Percentiles rank a stretch among this genome's conserved stretches.
Evolutionary conservation across 35 echinoderm and acorn worm species (phyloP).

Genomic region (Patiria miniata): DNA sequence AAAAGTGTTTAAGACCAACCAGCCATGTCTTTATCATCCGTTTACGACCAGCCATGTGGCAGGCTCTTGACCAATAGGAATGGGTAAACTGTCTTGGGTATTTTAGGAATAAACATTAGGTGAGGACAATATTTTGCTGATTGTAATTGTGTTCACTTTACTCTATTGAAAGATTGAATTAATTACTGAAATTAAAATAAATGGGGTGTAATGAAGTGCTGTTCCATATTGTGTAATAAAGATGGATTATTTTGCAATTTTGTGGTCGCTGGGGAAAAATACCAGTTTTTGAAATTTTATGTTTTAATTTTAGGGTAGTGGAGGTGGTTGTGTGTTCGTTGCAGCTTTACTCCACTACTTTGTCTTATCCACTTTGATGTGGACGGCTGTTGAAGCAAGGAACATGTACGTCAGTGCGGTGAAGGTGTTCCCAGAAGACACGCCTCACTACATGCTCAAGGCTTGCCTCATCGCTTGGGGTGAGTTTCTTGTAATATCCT

Average conservation of each 20-base stretch:
- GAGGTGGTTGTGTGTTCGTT: slow-evolving; percentile 33
- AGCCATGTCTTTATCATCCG: no score
- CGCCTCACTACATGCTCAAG: slow-evolving; percentile 32
- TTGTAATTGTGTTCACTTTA: no score
- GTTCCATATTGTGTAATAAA: no score
- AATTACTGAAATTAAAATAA: not conserved
- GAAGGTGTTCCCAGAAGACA: slow-evolving; percentile 52
- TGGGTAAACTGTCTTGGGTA: no score
- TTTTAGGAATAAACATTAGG: not conserved
- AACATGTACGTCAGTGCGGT: slow-evolving; percentile 56
- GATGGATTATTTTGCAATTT: no score
- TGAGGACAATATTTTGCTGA: not conserved
- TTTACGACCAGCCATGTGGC: no score
- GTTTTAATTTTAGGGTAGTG: not conserved
- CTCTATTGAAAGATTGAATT: not conserved
- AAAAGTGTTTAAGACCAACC: no score
- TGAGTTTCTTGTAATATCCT: not conserved
- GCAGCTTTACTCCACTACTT: slow-evolving; percentile 63
- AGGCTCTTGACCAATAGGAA: no score
- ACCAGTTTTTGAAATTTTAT: not conserved
- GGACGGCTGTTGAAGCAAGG: slow-evolving; percentile 62
- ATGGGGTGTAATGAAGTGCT: no score
- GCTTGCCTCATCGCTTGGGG: slow-evolving; percentile 55
- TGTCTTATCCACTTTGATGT: slow-evolving; percentile 44
- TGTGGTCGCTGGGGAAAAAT: not conserved